A percentile compares a stretch with the other conserved stretches of the same genome.
phyloP scores from a whole-genome alignment of 2,113 vertebrate genomes.

The Seriola dumerili region DNA sequence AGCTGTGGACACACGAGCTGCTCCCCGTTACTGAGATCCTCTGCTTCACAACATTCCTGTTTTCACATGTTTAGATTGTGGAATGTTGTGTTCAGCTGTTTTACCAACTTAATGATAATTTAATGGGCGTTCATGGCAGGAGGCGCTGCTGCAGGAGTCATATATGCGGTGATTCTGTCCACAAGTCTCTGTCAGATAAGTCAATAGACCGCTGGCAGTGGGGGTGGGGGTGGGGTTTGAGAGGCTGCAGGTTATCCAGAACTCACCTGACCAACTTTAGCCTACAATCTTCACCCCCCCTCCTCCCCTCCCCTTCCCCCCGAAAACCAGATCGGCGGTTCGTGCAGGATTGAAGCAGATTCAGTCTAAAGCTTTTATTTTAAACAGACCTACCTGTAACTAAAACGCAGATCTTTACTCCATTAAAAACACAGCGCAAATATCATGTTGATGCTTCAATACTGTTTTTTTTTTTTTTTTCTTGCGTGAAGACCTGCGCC shows the following conservation, averaged over 20 bases:
- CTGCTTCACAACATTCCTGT: constrained; percentile 1
- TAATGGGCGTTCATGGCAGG: constrained; percentile 42
- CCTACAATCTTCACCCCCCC: background rate
- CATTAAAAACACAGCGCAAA: background rate
- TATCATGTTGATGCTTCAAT: background rate
- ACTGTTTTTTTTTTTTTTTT: background rate
- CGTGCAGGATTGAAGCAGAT: background rate
- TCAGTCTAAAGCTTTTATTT: background rate
- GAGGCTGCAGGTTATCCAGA: constrained; percentile 24
- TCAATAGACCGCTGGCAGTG: constrained; percentile 48
- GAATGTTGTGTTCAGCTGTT: constrained; percentile 49
- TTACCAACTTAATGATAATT: constrained; percentile 65
- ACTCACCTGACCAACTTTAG: constrained; percentile 61
- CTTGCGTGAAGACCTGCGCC: constrained; percentile 22
- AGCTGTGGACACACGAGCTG: background rate
- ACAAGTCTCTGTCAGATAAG: constrained; percentile 57
- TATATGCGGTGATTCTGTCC: constrained; percentile 55
- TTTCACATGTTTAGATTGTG: constrained; percentile 19
- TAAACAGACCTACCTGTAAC: background rate
- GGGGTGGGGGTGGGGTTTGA: constrained; percentile 28
- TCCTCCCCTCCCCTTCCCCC: no score
- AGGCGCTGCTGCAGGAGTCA: constrained; percentile 59
- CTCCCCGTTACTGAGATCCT: background rate
- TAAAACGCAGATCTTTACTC: background rate
- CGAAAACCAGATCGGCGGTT: background rate